phyloP scores from a whole-genome alignment of 2,888 invertebrate genomes.

The Xylophagus ater region DNA sequence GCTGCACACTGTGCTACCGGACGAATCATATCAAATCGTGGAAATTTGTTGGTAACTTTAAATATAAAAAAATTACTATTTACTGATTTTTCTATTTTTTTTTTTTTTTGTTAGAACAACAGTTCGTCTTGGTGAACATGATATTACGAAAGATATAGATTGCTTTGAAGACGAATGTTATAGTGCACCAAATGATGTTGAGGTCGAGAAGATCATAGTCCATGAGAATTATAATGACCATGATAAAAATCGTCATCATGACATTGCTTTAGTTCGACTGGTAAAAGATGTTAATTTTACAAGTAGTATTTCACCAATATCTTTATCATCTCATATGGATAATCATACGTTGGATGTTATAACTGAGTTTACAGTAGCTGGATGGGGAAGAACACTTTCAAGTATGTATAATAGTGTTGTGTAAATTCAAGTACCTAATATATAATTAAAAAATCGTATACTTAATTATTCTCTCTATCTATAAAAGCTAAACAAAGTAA shows the following conservation, averaged over 20 bases:
- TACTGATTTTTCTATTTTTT: too few relatives aligned
- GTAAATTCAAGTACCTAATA: too few relatives aligned
- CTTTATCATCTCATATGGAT: constrained; percentile 39
- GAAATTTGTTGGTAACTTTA: too few relatives aligned
- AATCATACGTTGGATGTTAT: constrained; percentile 14
- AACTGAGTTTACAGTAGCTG: constrained; percentile 42
- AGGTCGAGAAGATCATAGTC: constrained; percentile 49
- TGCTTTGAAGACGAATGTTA: constrained; percentile 40
- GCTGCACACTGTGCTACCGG: constrained; percentile 51
- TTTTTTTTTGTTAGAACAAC: too few relatives aligned
- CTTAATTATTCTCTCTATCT: background rate
- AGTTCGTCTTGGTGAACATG: background rate
- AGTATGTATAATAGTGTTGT: too few relatives aligned
- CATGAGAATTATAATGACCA: constrained; percentile 52
- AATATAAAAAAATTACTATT: too few relatives aligned
- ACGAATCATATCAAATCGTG: too few relatives aligned
- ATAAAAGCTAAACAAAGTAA: constrained; percentile 38
- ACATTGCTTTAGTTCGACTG: constrained; percentile 60
- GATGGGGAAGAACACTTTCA: constrained; percentile 47
- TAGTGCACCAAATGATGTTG: constrained; percentile 46
- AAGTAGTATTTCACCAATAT: constrained; percentile 48
- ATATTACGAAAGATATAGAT: constrained; percentile 17
- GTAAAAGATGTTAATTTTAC: constrained; percentile 43
- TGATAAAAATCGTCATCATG: constrained; percentile 49
- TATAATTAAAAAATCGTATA: background rate